Evolutionary conservation across 2,797 vertebrate species (phyloP).

Genomic region (Scomberomorus guttatus): DNA sequence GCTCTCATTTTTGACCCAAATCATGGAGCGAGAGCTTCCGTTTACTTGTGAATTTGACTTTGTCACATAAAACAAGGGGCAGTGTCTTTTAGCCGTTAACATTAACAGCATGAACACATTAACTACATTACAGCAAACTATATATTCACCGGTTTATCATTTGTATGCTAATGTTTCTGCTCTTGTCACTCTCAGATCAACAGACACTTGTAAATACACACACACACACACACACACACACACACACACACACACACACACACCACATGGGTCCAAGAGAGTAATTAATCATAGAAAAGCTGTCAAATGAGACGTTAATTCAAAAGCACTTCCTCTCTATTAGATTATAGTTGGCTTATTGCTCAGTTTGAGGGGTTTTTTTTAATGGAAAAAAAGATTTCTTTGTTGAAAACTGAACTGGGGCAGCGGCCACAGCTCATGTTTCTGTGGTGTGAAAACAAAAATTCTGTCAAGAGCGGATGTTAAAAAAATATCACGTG

Average conservation of each 20-base stretch:
- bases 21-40: constrained; percentile 77
- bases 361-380: constrained; percentile 35
- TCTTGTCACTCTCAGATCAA: constrained; percentile 6
- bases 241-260: constrained; percentile 16
- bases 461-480: not conserved
- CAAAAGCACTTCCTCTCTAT: constrained; percentile 70
- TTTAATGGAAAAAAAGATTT: constrained; percentile 34
- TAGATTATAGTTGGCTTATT: constrained; percentile 21
- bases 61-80: not conserved
- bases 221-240: not conserved
- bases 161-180: constrained; percentile 21
- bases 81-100: not conserved
- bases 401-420: constrained; percentile 34
- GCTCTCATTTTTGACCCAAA: constrained; percentile 74
- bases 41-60: constrained; percentile 45
- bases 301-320: constrained; percentile 72
- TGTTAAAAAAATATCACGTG: constrained; percentile 16
- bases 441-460: constrained; percentile 56
- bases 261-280: constrained; percentile 44
- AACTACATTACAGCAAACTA: not conserved
- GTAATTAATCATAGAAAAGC: constrained; percentile 80
- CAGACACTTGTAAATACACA: constrained; percentile 17
- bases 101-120: not conserved
- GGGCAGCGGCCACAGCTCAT: constrained; percentile 25
- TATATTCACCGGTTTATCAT: constrained; percentile 14